phyloP scores from a whole-genome alignment of 2,888 invertebrate species.

The Amblyjoppa fuscipennis region DNA sequence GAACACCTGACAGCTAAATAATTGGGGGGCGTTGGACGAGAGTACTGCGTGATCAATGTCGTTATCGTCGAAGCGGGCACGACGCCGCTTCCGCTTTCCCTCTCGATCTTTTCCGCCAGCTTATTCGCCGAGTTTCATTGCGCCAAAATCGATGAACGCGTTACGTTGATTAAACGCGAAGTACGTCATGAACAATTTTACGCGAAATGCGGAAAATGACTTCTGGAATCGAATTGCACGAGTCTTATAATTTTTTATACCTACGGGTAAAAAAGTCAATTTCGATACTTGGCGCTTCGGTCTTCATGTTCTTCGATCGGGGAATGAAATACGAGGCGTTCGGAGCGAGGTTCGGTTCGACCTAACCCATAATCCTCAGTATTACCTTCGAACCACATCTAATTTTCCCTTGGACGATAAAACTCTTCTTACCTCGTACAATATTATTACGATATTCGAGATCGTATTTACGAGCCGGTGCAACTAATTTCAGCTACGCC shows the following conservation, averaged over 20 bases:
- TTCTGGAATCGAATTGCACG: background rate
- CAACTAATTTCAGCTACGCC: conserved; percentile 40
- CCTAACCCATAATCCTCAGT: background rate
- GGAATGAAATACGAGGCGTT: conserved; percentile 16
- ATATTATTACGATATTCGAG: conserved; percentile 7
- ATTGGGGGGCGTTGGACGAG: conserved; percentile 52
- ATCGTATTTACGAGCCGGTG: conserved; percentile 19
- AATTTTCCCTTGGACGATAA: conserved; percentile 27
- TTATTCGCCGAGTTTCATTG: background rate
- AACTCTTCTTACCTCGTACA: conserved; percentile 5
- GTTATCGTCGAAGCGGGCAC: conserved; percentile 53
- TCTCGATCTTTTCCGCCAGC: conserved; percentile 8
- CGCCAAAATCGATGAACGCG: background rate
- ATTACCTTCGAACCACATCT: conserved; percentile 9
- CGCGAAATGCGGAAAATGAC: background rate
- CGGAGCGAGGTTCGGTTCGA: conserved; percentile 12
- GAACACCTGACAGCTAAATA: conserved; percentile 68
- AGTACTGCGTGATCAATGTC: conserved; percentile 63
- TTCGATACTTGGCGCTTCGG: background rate
- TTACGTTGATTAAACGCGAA: background rate
- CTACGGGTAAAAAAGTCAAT: background rate
- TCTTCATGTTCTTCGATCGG: conserved; percentile 4
- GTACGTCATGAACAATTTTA: background rate
- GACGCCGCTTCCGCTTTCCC: conserved; percentile 3
- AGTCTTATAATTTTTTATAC: background rate